Conservation (phyloP, 2,888 invertebrate genomes). For the Gymnocheta viridis region DNA sequence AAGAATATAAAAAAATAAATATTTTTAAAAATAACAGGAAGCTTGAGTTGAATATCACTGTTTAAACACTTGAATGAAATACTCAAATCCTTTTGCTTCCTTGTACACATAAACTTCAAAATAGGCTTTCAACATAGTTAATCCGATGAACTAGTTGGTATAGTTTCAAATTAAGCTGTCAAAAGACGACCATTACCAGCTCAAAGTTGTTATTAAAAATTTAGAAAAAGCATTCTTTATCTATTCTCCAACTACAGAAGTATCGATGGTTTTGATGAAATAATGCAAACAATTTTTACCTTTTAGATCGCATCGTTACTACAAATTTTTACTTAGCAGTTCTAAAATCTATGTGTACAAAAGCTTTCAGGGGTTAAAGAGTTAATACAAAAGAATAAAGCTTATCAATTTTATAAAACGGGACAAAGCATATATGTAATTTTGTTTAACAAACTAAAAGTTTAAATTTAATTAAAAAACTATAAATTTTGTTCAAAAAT, state of each 20-base stretch:
- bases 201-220: background rate
- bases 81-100: conserved; percentile 26
- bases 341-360: conserved; percentile 67
- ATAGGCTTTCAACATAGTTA: background rate
- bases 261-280: conserved; percentile 17
- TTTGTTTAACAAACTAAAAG: conserved; percentile 1
- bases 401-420: conserved; percentile 7
- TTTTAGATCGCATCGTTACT: conserved; percentile 1
- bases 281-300: conserved; percentile 5
- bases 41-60: conserved; percentile 61
- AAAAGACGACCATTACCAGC: background rate
- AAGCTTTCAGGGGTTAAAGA: conserved; percentile 39
- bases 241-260: conserved; percentile 9
- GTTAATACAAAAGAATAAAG: conserved; percentile 24
- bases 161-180: background rate
- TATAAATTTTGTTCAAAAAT: conserved; percentile 11
- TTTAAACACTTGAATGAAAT: conserved; percentile 44
- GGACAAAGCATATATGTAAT: conserved; percentile 23
- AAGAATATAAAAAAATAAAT: background rate
- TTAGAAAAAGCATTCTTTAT: background rate
- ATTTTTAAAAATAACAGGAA: background rate
- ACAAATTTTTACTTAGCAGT: conserved; percentile 11
- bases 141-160: background rate
- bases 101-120: conserved; percentile 67
- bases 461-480: background rate